Base-by-base conservation (phyloP, 2,113 vertebrate species). In the Clupea harengus region DNA sequence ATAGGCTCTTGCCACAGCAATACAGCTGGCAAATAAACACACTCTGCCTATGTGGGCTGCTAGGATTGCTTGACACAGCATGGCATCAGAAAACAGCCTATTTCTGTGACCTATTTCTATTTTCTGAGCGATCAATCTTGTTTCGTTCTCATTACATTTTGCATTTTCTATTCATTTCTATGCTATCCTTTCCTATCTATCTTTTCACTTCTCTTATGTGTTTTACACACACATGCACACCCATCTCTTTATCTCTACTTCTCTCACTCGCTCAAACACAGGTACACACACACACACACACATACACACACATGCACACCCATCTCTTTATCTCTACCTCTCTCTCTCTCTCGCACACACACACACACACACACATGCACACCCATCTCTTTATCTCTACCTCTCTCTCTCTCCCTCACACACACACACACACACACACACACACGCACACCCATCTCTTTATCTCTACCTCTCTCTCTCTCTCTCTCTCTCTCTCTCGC, bases 311-410 rank as follows among this genome's bases (percentile, higher is more conserved):
- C n/a, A n/a, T n/a, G n/a, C n/a, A n/a, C n/a, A n/a, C n/a, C n/a
- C n/a, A n/a, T n/a, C n/a, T n/a, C n/a, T n/a, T n/a, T n/a, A n/a
- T 50, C 10, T 50, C 11, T 50, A 50, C 11, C 49, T 50, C 11
- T 50, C 49, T 50, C 49, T 50, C 49, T 50, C 11, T 50, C 86
- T 18, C 87, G 82, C 82, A 83, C 45, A 84, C 17, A 83, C 47
- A 81, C 50, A 85, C 82, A 82, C 60, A 84, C 60, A 85, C 82
- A 67, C 54, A 85, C 32, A 86, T 45, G 60, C 52, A 67, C 72
- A 81, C 45, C 47, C 10, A 49, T 11, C 47, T 49, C 47, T 2
- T 11, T 4, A 6, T 49, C 47, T 11, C 47, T 49, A 0, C 39
- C 39, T 39, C 39, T 39, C 39, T 39, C 39, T 39, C 39, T 39